A percentile compares a stretch with the other conserved stretches of the same genome.
These are phyloP conservation scores for Podiceps cristatus DNA, from an alignment of 2,113 vertebrate genomes.

Conservation along the genomic window DNA sequence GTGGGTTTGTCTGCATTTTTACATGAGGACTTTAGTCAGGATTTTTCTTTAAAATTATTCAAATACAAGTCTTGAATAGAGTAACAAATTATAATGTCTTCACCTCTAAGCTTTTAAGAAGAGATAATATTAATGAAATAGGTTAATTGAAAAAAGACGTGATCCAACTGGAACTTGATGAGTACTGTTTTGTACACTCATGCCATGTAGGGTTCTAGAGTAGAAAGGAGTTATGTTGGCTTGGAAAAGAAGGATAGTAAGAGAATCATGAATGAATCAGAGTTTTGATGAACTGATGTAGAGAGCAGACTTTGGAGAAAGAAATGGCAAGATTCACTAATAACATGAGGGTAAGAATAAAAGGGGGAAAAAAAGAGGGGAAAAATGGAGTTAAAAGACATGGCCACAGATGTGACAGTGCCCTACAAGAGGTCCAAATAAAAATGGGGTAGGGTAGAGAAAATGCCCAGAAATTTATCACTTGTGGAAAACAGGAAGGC, in stretches of 20 bases:
- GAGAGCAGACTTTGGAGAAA: neutral
- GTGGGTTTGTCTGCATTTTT: neutral
- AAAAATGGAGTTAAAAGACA: neutral
- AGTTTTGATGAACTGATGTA: neutral
- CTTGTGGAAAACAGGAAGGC: neutral
- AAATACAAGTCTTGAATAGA: neutral
- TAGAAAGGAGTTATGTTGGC: neutral
- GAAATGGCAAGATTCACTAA: neutral
- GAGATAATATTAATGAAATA: neutral
- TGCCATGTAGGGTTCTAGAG: neutral
- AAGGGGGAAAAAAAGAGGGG: accelerated
- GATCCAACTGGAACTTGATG: neutral
- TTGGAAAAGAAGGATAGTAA: neutral
- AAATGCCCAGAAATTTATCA: neutral
- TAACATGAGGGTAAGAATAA: neutral
- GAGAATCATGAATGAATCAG: neutral
- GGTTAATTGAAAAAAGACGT: neutral
- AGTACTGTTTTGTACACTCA: neutral
- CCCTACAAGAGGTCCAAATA: neutral
- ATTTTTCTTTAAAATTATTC: neutral
- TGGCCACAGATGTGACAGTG: neutral
- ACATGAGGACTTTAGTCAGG: neutral
- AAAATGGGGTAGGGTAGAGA: neutral
- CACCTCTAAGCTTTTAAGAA: neutral
- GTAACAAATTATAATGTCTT: neutral